These are phyloP conservation scores for Eumacrocentrus americanus DNA, from an alignment of 2,888 invertebrate species.

Conservation along the genomic window DNA sequence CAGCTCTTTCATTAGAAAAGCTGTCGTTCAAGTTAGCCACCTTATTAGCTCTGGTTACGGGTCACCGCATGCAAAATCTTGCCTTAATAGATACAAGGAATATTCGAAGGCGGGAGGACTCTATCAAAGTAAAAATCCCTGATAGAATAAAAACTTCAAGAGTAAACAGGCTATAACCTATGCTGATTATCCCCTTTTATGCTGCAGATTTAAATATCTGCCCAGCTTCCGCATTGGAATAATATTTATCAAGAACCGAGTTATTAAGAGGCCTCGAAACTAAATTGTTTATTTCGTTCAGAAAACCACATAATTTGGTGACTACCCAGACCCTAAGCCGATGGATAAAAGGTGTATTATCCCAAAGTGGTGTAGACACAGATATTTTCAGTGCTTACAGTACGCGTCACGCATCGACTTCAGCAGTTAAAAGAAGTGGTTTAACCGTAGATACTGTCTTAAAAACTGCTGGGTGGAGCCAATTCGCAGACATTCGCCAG, in stretches of 20 bases:
- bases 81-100: constrained; percentile 27
- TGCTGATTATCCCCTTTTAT: constrained; percentile 24
- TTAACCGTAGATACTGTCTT: constrained; percentile 26
- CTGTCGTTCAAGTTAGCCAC: constrained; percentile 28
- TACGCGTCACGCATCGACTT: constrained; percentile 32
- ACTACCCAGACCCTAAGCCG: constrained; percentile 26
- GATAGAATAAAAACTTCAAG: constrained; percentile 30
- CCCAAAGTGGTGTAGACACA: constrained; percentile 13
- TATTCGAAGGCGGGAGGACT: not conserved
- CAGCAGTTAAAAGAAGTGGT: constrained; percentile 24
- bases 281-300: constrained; percentile 28
- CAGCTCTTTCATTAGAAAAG: constrained; percentile 19
- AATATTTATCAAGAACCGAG: constrained; percentile 30
- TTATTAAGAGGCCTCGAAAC: not conserved
- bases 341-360: constrained; percentile 28
- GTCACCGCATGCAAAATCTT: constrained; percentile 32
- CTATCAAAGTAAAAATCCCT: constrained; percentile 34
- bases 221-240: constrained; percentile 13
- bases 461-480: constrained; percentile 29
- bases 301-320: constrained; percentile 28
- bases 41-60: constrained; percentile 32
- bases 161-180: constrained; percentile 19
- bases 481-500: constrained; percentile 26
- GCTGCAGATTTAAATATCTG: constrained; percentile 24
- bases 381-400: constrained; percentile 24